Evolutionary conservation across 2,797 vertebrate species (phyloP).

Genomic region (Garrulus glandarius): DNA sequence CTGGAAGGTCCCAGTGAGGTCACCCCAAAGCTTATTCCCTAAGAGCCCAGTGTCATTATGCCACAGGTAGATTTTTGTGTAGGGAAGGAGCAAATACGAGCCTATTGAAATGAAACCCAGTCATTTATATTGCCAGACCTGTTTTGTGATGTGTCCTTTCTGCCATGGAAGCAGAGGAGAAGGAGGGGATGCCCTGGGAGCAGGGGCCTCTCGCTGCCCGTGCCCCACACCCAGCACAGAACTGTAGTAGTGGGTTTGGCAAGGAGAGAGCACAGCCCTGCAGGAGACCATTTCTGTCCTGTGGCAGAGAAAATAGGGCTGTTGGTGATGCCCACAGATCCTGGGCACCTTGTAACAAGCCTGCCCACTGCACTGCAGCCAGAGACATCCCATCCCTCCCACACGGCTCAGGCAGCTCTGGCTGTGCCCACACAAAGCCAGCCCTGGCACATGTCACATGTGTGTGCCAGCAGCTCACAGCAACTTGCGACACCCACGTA

Average conservation of each 20-base stretch:
- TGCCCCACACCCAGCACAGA: neutral
- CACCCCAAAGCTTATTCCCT: neutral
- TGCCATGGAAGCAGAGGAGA: constrained; percentile 4
- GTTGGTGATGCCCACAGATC: neutral
- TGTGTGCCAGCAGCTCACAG: neutral
- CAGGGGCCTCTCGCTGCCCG: neutral
- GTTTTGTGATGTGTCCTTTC: neutral
- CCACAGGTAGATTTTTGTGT: neutral
- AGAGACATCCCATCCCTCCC: neutral
- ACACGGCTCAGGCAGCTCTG: constrained; percentile 1
- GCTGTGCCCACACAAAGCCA: neutral
- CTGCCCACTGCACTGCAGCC: neutral
- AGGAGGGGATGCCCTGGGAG: neutral
- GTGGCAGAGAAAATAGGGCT: neutral
- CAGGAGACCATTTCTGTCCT: neutral
- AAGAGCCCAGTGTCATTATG: neutral
- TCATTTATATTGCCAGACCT: neutral
- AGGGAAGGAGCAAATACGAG: constrained; percentile 15
- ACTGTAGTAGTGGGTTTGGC: neutral
- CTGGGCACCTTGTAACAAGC: neutral
- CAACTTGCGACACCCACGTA: neutral
- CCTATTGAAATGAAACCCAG: constrained; percentile 14
- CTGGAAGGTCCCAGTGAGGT: neutral
- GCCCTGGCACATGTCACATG: neutral
- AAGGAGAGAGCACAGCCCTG: neutral